A percentile compares a stretch with the other conserved stretches of the same genome.
Evolutionary conservation across 2,113 vertebrate species (phyloP).

Genomic region (Parus major): DNA sequence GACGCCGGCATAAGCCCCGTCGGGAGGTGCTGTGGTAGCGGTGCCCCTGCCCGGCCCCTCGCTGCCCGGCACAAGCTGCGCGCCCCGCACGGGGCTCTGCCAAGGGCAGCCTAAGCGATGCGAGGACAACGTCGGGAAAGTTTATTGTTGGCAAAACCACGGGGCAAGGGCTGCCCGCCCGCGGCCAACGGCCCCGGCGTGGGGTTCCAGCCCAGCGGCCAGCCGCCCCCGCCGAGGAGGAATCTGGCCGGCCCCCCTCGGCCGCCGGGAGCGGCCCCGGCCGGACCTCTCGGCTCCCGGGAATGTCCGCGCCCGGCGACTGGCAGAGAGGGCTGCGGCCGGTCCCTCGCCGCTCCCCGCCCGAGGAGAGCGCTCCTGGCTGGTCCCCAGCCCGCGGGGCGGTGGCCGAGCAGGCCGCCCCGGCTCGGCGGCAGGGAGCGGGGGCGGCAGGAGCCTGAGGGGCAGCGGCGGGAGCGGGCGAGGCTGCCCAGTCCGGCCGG

Average conservation of each 20-base stretch:
- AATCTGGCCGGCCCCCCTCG: too few species aligned
- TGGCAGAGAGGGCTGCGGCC: neutral
- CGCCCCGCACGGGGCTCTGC: neutral
- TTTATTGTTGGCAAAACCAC: neutral
- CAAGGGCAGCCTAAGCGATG: accelerated
- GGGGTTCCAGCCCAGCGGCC: neutral
- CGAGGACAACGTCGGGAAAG: neutral
- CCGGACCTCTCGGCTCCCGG: neutral
- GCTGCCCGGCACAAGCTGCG: neutral
- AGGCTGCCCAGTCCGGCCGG: accelerated
- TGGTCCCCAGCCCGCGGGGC: neutral
- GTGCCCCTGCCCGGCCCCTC: neutral
- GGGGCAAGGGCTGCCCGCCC: neutral
- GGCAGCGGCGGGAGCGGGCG: neutral
- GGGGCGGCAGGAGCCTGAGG: accelerated
- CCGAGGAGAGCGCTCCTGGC: neutral
- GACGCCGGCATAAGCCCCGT: accelerated
- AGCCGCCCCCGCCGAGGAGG: neutral
- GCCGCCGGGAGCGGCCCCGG: too few species aligned
- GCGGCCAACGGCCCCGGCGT: neutral
- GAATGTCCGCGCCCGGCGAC: neutral
- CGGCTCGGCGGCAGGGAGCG: too few species aligned
- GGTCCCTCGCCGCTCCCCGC: accelerated
- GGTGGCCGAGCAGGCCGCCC: neutral
- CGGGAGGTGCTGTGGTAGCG: accelerated